phyloP scores from a whole-genome alignment of 2,888 invertebrate genomes.

The Malthinus flaveolus region DNA sequence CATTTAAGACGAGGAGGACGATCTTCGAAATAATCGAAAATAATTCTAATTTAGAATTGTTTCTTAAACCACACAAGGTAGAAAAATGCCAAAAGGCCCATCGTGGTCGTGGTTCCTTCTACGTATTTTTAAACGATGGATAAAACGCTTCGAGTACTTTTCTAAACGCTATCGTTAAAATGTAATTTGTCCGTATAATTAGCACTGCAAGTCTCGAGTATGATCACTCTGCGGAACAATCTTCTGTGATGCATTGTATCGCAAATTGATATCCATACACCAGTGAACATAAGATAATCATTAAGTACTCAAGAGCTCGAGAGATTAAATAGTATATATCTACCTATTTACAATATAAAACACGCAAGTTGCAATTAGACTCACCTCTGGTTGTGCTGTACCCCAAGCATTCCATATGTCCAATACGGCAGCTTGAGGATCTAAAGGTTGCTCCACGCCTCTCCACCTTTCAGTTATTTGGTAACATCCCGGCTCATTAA shows the following conservation, averaged over 20 bases:
- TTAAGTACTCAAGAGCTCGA: neutral
- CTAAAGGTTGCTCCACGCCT: slow-evolving; percentile 74
- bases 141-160: no score
- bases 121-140: no score
- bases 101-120: no score
- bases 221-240: neutral
- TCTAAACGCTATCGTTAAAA: no score
- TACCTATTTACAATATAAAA: neutral
- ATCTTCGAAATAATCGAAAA: no score
- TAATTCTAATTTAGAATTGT: no score
- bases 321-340: neutral
- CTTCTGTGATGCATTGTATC: neutral
- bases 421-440: slow-evolving; percentile 71
- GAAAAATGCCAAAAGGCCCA: no score
- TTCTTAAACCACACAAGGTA: no score
- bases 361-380: slow-evolving; percentile 24
- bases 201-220: neutral
- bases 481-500: slow-evolving; percentile 57
- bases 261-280: slow-evolving; percentile 4
- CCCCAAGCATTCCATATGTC: slow-evolving; percentile 85
- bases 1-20: no score
- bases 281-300: neutral
- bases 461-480: slow-evolving; percentile 78
- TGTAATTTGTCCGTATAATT: neutral
- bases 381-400: slow-evolving; percentile 66